Percentiles rank a stretch among this genome's conserved stretches.
Conservation (phyloP, 2,888 invertebrate genomes). For the Eretmocerus hayati region DNA sequence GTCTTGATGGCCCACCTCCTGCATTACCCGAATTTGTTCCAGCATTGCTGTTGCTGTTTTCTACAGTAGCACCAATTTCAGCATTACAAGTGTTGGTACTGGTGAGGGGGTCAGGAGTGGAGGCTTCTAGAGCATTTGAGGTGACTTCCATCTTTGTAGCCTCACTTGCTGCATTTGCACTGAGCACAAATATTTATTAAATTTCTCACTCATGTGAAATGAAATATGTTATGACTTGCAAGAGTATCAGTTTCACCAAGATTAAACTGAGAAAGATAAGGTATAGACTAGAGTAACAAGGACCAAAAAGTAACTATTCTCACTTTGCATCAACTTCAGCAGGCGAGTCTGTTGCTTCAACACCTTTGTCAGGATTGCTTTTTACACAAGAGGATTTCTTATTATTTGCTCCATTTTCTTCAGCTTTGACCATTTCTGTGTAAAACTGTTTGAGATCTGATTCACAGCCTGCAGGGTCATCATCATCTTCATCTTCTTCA, state of each 20-base stretch:
- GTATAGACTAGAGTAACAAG: no score
- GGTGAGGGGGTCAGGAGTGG: neutral
- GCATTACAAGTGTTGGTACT: neutral
- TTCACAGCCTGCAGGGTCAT: conserved; percentile 33
- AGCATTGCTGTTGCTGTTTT: conserved; percentile 7
- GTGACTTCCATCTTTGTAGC: conserved; percentile 12
- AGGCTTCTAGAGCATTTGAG: neutral
- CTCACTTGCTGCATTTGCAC: neutral
- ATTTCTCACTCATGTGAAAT: neutral
- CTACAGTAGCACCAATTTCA: neutral
- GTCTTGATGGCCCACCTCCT: conserved; percentile 41
- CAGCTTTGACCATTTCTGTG: conserved; percentile 40
- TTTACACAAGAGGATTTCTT: conserved; percentile 15
- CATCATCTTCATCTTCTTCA: conserved; percentile 45
- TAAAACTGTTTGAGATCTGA: conserved; percentile 43
- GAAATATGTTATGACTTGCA: neutral
- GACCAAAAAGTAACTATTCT: no score
- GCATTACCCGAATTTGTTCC: conserved; percentile 21
- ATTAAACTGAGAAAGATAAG: no score
- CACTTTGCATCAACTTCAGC: conserved; percentile 12
- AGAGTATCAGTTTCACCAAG: no score
- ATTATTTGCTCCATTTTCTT: conserved; percentile 16
- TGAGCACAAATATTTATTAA: neutral
- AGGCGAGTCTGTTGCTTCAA: conserved; percentile 1
- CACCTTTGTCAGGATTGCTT: conserved; percentile 4